Conservation (phyloP, 2,113 vertebrate genomes). For the Orthonyx spaldingii region DNA sequence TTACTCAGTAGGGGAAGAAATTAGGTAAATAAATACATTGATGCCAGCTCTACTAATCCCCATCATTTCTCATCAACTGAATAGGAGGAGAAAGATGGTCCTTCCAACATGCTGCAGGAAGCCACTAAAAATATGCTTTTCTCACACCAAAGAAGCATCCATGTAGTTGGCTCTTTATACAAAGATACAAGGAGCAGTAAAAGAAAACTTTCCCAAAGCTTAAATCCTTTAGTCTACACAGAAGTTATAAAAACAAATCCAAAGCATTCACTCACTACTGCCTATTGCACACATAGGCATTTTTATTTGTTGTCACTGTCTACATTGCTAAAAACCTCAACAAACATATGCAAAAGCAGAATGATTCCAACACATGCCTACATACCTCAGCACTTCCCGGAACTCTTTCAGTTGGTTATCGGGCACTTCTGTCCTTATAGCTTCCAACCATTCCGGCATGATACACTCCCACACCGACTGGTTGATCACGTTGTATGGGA, state of each 20-base stretch:
- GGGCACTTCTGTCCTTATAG: slow-evolving; percentile 93
- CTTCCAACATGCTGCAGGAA: background rate
- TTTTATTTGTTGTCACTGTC: background rate
- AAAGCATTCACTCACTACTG: background rate
- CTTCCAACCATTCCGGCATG: slow-evolving; percentile 97
- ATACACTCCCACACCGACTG: slow-evolving; percentile 97
- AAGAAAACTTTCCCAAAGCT: background rate
- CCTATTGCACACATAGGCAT: background rate
- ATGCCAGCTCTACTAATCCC: background rate
- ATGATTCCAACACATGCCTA: background rate
- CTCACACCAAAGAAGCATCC: background rate
- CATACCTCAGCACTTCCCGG: slow-evolving; percentile 94
- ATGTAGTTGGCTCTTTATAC: background rate
- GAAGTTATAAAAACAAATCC: background rate
- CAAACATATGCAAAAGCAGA: background rate
- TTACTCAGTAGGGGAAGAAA: background rate
- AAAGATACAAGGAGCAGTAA: background rate
- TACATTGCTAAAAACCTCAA: background rate
- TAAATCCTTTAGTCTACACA: background rate
- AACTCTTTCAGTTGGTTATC: slow-evolving; percentile 95
- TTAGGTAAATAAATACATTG: background rate
- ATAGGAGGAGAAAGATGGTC: background rate
- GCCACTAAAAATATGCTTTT: background rate
- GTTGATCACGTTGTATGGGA: slow-evolving; percentile 97
- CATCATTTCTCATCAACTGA: background rate